phyloP scores from a whole-genome alignment of 2,888 invertebrate species.

The Parapristionchus giblindavisi region DNA sequence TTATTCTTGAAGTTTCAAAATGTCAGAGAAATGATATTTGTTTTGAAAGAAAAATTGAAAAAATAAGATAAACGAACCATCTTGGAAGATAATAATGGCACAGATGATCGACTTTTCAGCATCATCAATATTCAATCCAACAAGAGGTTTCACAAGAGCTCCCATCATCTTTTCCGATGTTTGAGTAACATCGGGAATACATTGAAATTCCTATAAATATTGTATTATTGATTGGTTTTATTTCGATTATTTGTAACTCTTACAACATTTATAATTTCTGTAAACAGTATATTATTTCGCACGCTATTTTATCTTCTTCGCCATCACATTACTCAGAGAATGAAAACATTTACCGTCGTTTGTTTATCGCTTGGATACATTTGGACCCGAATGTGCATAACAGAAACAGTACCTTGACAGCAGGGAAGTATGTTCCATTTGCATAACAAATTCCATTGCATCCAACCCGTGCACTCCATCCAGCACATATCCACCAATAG shows the following conservation, averaged over 20 bases:
- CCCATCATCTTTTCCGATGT: slow-evolving; percentile 47
- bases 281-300: too few species aligned
- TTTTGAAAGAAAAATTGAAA: too few species aligned
- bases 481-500: slow-evolving; percentile 64
- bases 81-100: slow-evolving; percentile 52
- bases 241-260: too few species aligned
- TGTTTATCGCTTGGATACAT: too few species aligned
- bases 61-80: slow-evolving; percentile 3
- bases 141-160: slow-evolving; percentile 55
- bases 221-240: too few species aligned
- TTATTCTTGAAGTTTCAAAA: too few species aligned
- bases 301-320: too few species aligned
- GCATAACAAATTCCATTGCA: slow-evolving; percentile 64
- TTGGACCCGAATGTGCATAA: background rate
- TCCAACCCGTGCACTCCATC: slow-evolving; percentile 58
- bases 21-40: too few species aligned
- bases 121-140: slow-evolving; percentile 54
- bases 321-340: too few species aligned
- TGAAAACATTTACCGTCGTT: too few species aligned
- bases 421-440: slow-evolving; percentile 64
- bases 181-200: slow-evolving; percentile 51
- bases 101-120: slow-evolving; percentile 57
- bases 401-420: slow-evolving; percentile 36
- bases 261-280: too few species aligned
- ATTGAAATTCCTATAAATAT: slow-evolving; percentile 41